Percentiles rank a stretch among this genome's conserved stretches.
These are phyloP conservation scores for Hippocampus barbouri DNA, from an alignment of 2,113 vertebrate genomes.

Conservation along the genomic window DNA sequence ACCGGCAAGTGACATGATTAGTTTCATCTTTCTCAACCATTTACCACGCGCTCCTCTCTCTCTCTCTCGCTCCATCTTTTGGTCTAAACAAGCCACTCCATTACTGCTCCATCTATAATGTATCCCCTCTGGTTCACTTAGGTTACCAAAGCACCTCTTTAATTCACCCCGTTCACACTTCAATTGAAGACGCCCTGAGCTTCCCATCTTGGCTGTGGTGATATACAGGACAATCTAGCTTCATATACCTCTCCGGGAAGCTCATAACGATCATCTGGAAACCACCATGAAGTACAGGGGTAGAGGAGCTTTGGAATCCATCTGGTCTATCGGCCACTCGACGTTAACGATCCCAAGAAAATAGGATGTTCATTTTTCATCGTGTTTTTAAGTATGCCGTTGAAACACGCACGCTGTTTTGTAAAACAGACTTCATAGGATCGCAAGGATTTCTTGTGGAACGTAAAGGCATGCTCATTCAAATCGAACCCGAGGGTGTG, in stretches of 20 bases:
- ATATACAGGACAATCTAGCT: not conserved
- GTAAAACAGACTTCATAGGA: too few relatives aligned
- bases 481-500: too few relatives aligned
- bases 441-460: too few relatives aligned
- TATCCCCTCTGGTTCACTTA: conserved; percentile 39
- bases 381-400: too few relatives aligned
- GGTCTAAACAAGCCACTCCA: not conserved
- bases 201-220: conserved; percentile 2
- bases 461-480: too few relatives aligned
- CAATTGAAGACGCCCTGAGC: conserved; percentile 44
- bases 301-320: not conserved
- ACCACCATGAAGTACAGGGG: not conserved
- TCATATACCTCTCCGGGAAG: not conserved
- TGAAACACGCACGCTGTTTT: too few relatives aligned
- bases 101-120: conserved; percentile 4
- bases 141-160: conserved; percentile 42
- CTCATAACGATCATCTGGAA: not conserved
- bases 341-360: not conserved
- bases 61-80: not conserved
- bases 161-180: conserved; percentile 49
- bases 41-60: not conserved
- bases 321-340: not conserved
- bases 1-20: not conserved
- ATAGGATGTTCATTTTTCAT: not conserved
- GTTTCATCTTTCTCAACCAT: not conserved